Evolutionary conservation across 1,140 invertebrate species (phyloP).

Genomic region (Saccostrea glomerata): DNA sequence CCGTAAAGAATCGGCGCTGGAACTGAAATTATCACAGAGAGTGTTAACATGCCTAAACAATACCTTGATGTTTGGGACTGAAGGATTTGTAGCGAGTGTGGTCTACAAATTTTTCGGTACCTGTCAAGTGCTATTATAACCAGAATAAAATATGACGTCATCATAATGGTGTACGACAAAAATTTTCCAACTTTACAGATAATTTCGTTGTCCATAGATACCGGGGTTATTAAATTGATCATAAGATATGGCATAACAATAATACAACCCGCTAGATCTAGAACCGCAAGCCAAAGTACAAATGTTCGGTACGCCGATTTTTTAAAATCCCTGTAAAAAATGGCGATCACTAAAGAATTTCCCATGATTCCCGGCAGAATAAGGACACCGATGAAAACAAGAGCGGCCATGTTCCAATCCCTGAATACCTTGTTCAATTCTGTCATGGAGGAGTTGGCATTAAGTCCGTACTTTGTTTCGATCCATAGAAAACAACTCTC

Average conservation of each 20-base stretch:
- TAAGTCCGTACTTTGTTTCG: constrained; percentile 21
- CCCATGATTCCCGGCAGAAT: constrained; percentile 37
- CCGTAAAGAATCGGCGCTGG: constrained; percentile 38
- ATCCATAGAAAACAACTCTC: not conserved
- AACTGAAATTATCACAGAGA: constrained; percentile 1
- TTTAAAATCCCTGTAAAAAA: constrained; percentile 29
- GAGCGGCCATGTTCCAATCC: constrained; percentile 27
- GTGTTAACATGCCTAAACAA: not conserved
- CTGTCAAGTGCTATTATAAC: constrained; percentile 31
- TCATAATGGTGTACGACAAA: not conserved
- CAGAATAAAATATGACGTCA: constrained; percentile 39
- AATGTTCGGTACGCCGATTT: constrained; percentile 40
- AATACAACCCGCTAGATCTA: constrained; percentile 8
- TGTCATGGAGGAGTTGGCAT: not conserved
- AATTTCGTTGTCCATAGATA: constrained; percentile 7
- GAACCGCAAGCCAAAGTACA: constrained; percentile 9
- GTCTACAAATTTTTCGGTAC: constrained; percentile 43
- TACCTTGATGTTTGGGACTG: not conserved
- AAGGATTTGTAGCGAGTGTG: constrained; percentile 4
- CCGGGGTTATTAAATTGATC: not conserved
- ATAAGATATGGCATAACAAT: constrained; percentile 36
- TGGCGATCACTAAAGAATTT: constrained; percentile 28
- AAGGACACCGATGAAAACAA: constrained; percentile 17
- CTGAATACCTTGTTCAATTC: constrained; percentile 1
- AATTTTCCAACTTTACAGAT: constrained; percentile 36